Conservation (phyloP, 2,888 invertebrate genomes). For the Pyralis farinalis region DNA sequence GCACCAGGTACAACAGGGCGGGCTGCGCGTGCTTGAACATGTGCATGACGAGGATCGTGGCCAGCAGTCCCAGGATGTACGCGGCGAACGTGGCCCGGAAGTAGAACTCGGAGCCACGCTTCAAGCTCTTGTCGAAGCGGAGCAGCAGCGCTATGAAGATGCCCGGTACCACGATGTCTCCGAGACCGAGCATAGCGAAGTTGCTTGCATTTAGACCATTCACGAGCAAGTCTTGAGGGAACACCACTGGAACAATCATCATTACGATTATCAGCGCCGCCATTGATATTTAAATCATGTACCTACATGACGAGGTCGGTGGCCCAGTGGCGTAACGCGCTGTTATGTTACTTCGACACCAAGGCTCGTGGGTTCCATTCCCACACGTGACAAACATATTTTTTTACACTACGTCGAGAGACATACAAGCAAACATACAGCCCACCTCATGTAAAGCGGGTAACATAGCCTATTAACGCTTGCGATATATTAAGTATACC, state of each 20-base stretch:
- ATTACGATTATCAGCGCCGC: too few relatives aligned
- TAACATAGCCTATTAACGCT: too few relatives aligned
- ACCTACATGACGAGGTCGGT: too few relatives aligned
- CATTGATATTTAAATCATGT: too few relatives aligned
- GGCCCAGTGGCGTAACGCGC: too few relatives aligned
- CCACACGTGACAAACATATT: too few relatives aligned
- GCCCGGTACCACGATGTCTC: slow-evolving; percentile 99
- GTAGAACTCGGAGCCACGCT: slow-evolving; percentile 89
- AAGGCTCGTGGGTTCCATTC: too few relatives aligned
- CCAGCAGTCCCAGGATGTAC: slow-evolving; percentile 95
- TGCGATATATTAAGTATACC: too few relatives aligned
- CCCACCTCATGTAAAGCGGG: too few relatives aligned
- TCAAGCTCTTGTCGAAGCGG: slow-evolving; percentile 95
- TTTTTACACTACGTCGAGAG: too few relatives aligned
- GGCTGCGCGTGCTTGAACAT: slow-evolving; percentile 99
- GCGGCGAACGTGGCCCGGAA: slow-evolving; percentile 95
- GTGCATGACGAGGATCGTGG: slow-evolving; percentile 99
- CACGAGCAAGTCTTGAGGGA: slow-evolving; percentile 98
- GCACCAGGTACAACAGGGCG: slow-evolving; percentile 97
- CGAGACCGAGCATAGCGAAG: slow-evolving; percentile 99
- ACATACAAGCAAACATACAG: too few relatives aligned
- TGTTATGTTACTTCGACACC: too few relatives aligned
- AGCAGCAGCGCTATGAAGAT: slow-evolving; percentile 98
- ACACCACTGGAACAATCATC: slow-evolving; percentile 88
- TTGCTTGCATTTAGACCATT: slow-evolving; percentile 95